Conservation (phyloP, 2,797 vertebrate species). For the Scleropages formosus region DNA sequence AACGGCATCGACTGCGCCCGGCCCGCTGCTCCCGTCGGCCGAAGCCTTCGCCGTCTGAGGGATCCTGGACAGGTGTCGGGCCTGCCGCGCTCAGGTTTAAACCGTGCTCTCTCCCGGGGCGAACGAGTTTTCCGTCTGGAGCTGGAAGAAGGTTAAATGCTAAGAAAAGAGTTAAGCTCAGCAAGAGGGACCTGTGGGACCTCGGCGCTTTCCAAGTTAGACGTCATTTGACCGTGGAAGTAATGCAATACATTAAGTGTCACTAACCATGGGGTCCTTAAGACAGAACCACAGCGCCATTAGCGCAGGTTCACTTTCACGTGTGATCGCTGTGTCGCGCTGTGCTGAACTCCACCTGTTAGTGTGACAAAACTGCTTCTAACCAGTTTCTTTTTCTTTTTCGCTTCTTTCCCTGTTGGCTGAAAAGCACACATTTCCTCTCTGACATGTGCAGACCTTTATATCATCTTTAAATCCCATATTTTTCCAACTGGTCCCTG, state of each 20-base stretch:
- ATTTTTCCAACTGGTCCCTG: too few relatives aligned
- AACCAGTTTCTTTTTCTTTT: not conserved
- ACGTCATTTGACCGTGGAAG: slow-evolving; percentile 27
- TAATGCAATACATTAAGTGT: slow-evolving; percentile 45
- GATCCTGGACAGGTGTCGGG: slow-evolving; percentile 48
- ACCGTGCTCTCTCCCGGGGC: slow-evolving; percentile 34
- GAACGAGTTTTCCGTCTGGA: slow-evolving; percentile 34
- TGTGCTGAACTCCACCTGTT: not conserved
- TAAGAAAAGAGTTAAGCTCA: slow-evolving; percentile 34
- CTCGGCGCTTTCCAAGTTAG: slow-evolving; percentile 24
- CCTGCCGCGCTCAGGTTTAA: slow-evolving; percentile 30
- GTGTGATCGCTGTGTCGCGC: slow-evolving; percentile 23
- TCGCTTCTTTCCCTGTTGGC: not conserved
- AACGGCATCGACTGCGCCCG: slow-evolving; percentile 14
- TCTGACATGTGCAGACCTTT: not conserved
- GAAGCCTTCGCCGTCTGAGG: slow-evolving; percentile 24
- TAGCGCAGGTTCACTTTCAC: slow-evolving; percentile 42
- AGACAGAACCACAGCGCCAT: slow-evolving; percentile 37
- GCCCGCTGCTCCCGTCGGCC: slow-evolving; percentile 38
- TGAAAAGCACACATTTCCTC: not conserved
- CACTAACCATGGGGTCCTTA: slow-evolving; percentile 46
- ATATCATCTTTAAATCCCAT: too few relatives aligned
- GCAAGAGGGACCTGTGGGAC: slow-evolving; percentile 25
- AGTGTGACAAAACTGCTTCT: not conserved
- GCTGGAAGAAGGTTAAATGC: slow-evolving; percentile 46